Conservation (phyloP, 2,113 vertebrate species). For the Toxotes chatareus region DNA sequence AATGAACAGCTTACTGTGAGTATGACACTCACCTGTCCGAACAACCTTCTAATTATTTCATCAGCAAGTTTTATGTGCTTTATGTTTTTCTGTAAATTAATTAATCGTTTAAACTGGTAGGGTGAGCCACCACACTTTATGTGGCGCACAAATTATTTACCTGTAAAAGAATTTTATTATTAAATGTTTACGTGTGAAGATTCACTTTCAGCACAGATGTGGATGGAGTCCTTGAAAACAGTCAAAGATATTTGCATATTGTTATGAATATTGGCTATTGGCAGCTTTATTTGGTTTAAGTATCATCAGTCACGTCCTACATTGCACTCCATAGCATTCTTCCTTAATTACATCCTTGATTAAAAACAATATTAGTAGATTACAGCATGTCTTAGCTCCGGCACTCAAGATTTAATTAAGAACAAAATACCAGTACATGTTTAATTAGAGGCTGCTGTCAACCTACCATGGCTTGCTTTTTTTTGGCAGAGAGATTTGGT, state of each 20-base stretch:
- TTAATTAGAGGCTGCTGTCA: constrained; percentile 31
- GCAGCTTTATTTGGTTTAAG: not conserved
- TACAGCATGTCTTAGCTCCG: not conserved
- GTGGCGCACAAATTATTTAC: no score
- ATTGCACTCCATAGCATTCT: not conserved
- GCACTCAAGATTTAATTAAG: constrained; percentile 26
- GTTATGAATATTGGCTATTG: not conserved
- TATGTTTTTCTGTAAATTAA: no score
- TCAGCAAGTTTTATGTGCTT: no score
- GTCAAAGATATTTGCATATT: constrained; percentile 3
- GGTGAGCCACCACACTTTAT: not conserved
- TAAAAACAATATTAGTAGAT: constrained; percentile 18
- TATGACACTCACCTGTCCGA: no score
- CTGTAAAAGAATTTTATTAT: no score
- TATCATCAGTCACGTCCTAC: not conserved
- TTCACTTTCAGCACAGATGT: not conserved
- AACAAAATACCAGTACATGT: constrained; percentile 3
- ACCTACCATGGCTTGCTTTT: not conserved
- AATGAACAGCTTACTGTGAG: not conserved
- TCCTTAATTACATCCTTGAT: constrained; percentile 33
- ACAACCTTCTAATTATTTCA: not conserved
- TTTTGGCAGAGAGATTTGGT: constrained; percentile 12
- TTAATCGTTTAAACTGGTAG: not conserved
- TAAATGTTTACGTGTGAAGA: not conserved
- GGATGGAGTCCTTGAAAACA: not conserved